These are phyloP conservation scores for Drosophila rufa DNA, from an alignment of 1,140 invertebrate genomes.

Conservation along the genomic window DNA sequence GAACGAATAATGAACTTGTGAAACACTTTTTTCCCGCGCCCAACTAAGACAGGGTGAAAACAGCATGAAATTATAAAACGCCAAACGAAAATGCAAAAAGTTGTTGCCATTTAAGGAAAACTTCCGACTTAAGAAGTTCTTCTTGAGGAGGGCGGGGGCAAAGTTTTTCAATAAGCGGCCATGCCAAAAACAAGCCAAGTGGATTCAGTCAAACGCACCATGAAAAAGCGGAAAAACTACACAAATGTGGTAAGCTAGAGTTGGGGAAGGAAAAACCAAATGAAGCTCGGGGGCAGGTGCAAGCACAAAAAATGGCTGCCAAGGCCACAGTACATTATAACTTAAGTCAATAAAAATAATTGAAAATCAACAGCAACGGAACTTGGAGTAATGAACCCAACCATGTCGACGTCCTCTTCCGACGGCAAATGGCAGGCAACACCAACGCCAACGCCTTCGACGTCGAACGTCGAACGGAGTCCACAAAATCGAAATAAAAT, in stretches of 20 bases:
- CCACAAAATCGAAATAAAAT: constrained; percentile 41
- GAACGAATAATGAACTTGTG: constrained; percentile 60
- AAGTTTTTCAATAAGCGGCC: constrained; percentile 77
- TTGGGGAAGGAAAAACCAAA: constrained; percentile 5
- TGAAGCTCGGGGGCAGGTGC: constrained; percentile 10
- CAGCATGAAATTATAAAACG: constrained; percentile 63
- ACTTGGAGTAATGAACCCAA: constrained; percentile 57
- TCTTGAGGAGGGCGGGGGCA: constrained; percentile 22
- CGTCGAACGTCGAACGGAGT: constrained; percentile 28
- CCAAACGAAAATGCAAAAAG: constrained; percentile 51
- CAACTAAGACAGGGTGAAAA: constrained; percentile 16
- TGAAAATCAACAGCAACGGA: constrained; percentile 71
- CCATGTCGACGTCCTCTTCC: constrained; percentile 33
- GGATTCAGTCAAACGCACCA: constrained; percentile 19
- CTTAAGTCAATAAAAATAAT: constrained; percentile 80
- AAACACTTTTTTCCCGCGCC: constrained; percentile 42
- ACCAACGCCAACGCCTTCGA: not conserved
- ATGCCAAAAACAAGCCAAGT: constrained; percentile 60
- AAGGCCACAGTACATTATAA: constrained; percentile 63
- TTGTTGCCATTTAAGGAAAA: constrained; percentile 71
- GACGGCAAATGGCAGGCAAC: constrained; percentile 12
- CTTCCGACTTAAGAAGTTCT: constrained; percentile 40
- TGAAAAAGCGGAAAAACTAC: constrained; percentile 34
- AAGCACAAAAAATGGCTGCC: constrained; percentile 50
- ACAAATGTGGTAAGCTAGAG: constrained; percentile 37